Evolutionary conservation across 2,888 invertebrate genomes (phyloP), one percentile per base, ranked within the genome.

Genomic region (Drosophila merina): DNA sequence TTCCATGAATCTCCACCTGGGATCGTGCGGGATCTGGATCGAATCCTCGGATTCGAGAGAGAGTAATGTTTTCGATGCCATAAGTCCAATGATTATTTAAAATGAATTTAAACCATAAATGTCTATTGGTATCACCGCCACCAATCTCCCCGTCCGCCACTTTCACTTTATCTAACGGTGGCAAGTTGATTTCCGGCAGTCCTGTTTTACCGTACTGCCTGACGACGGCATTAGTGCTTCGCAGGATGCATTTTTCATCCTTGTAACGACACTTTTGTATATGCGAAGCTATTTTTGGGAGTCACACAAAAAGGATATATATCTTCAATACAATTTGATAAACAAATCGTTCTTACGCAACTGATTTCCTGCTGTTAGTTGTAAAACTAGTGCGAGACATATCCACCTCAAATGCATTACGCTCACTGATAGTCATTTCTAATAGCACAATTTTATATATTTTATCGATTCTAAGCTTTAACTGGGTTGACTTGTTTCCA

Each of bases 371-470:
- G 3, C 4, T 4, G 14, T 20, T 30, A 52, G 26, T 12, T 47
- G 40, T 40, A 25, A 31, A 33, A 54, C 20, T 20, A 60, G 4
- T 25, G 25, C 4, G 12, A 54, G 30, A 14, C 7, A 60, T 12
- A 33, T 9, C 33, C 20, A 10, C 12, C 50, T 45, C 0, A 58
- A 38, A 25, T 64, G 14, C 38, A 44, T 64, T 58, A 20, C 57
- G 6, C 36, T 30, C 30, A 10, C 50, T 57, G 25, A 10, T n/a
- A 14, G 10, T 7, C n/a, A 12, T 4, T 20, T 31, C 1, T n/a
- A 26, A 12, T 25, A 3, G 1, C 30, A 45, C 14, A 0, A 31
- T 38, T 25, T 5, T 3, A 25, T 44, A 25, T 44, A 42, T 6
- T 33, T 54, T 33, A 44, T 25, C 31, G 30, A 30, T 14, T 30